phyloP scores from a whole-genome alignment of 1,140 invertebrate genomes.

The Samia ricini region DNA sequence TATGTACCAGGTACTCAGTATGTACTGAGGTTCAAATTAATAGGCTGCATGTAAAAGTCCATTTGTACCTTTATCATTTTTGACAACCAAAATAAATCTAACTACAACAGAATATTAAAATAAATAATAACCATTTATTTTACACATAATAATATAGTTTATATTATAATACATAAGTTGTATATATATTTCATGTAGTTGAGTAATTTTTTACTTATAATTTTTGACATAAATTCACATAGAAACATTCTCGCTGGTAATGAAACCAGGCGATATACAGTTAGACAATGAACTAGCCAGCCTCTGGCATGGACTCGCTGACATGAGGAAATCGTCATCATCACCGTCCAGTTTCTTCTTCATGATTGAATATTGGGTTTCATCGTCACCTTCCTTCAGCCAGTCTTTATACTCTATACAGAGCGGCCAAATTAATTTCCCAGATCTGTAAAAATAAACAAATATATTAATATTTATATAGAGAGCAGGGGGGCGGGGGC shows the following conservation, averaged over 20 bases:
- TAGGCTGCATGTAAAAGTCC: too few species aligned
- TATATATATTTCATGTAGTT: too few species aligned
- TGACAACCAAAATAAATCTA: too few species aligned
- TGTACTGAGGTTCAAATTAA: too few species aligned
- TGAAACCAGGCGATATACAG: slow-evolving; percentile 62
- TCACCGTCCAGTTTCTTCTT: slow-evolving; percentile 60
- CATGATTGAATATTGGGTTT: slow-evolving; percentile 55
- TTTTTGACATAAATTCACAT: background rate
- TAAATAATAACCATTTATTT: too few species aligned
- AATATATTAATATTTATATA: background rate
- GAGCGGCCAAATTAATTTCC: slow-evolving; percentile 67
- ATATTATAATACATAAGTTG: too few species aligned
- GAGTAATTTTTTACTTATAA: too few species aligned
- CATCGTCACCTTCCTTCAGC: slow-evolving; percentile 53
- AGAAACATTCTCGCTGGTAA: slow-evolving; percentile 53
- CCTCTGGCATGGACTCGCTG: slow-evolving; percentile 45
- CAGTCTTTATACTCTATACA: slow-evolving; percentile 70
- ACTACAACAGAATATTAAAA: too few species aligned
- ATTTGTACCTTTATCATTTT: too few species aligned
- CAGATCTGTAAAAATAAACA: slow-evolving; percentile 47
- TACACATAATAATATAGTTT: too few species aligned
- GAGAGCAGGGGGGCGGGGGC: too few species aligned
- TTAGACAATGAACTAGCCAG: slow-evolving; percentile 54
- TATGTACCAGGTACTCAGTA: too few species aligned
- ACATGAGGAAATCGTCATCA: slow-evolving; percentile 61